These are phyloP conservation scores for Phrynocephalus vlangalii DNA, from an alignment of 2,797 vertebrate species.

Conservation along the genomic window DNA sequence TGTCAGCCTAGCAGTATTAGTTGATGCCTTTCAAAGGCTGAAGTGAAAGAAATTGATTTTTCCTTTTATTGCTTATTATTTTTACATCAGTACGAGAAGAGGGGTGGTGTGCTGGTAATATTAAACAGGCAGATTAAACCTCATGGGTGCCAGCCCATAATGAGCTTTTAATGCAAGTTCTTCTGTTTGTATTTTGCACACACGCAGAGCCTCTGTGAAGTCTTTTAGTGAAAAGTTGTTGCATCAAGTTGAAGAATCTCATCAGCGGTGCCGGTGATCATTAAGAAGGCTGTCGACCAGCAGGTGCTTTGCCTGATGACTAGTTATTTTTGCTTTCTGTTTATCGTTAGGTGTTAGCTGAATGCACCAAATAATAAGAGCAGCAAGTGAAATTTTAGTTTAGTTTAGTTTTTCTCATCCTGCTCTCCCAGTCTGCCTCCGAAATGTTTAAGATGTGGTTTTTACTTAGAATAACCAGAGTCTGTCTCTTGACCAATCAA, in stretches of 20 bases:
- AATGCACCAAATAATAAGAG: not conserved
- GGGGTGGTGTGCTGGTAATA: not conserved
- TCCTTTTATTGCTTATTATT: slow-evolving; percentile 53
- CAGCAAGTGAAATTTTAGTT: not conserved
- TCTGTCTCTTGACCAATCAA: not conserved
- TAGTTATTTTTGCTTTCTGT: not conserved
- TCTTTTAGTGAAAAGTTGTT: not conserved
- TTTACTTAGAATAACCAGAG: not conserved
- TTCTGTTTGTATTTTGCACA: slow-evolving; percentile 19
- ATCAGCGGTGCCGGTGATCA: not conserved
- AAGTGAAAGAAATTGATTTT: slow-evolving; percentile 67
- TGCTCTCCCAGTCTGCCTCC: not conserved
- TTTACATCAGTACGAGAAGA: not conserved
- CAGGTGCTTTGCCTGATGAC: not conserved
- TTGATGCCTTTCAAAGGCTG: slow-evolving; percentile 62
- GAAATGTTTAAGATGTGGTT: not conserved
- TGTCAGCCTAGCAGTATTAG: slow-evolving; percentile 62
- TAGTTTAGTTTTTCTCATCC: not conserved
- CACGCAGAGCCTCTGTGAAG: not conserved
- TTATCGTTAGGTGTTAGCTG: not conserved
- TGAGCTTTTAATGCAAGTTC: not conserved
- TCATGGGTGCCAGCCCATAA: slow-evolving; percentile 8
- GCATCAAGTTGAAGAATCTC: not conserved
- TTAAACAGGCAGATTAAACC: not conserved
- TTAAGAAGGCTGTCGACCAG: not conserved